These are phyloP conservation scores for Sapayoa aenigma DNA, from an alignment of 2,113 vertebrate genomes.

Conservation along the genomic window DNA sequence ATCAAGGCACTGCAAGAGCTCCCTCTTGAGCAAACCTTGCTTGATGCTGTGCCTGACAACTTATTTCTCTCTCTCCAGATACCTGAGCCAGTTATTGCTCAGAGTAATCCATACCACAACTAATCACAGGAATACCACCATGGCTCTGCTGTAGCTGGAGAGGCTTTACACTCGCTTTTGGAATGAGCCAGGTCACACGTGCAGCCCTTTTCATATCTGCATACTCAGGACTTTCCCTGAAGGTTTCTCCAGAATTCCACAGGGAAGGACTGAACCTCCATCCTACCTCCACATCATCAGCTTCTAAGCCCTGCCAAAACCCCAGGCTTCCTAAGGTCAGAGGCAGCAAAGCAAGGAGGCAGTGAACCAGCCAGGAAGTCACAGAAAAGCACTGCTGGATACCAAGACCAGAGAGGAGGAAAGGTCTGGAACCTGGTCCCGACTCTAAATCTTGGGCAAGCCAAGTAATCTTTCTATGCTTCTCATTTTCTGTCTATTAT, in stretches of 20 bases:
- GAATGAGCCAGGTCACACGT: background rate
- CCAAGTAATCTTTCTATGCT: accelerated
- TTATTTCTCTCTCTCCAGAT: background rate
- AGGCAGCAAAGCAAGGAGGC: background rate
- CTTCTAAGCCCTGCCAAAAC: background rate
- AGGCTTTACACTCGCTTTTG: background rate
- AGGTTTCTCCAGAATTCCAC: background rate
- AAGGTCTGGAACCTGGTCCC: background rate
- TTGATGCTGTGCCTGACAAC: background rate
- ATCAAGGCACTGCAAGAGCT: background rate
- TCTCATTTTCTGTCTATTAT: background rate
- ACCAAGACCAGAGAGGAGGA: background rate
- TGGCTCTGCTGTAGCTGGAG: background rate
- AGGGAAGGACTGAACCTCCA: background rate
- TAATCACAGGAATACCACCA: background rate
- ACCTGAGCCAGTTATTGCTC: background rate
- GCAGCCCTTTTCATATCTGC: background rate
- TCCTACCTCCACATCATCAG: background rate
- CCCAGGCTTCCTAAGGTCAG: background rate
- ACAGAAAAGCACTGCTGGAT: background rate
- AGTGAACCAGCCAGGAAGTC: background rate
- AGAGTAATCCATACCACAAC: background rate
- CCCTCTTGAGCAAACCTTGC: background rate
- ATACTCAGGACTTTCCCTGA: background rate
- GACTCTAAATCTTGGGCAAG: background rate